Percentiles rank a stretch among this genome's conserved stretches.
Evolutionary conservation across 1,140 invertebrate genomes (phyloP).

Genomic region (Calycopis cecrops): DNA sequence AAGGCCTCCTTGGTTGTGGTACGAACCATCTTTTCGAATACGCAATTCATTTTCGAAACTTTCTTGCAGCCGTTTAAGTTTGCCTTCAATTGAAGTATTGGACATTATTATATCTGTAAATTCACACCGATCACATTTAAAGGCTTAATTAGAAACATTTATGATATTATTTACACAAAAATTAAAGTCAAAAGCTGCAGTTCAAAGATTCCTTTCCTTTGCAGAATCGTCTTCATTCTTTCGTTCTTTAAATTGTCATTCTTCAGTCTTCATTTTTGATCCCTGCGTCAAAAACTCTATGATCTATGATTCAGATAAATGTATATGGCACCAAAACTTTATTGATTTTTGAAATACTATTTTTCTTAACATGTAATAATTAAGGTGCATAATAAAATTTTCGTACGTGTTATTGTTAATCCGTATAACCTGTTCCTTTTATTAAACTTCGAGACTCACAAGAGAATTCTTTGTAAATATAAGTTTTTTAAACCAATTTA

Average conservation of each 20-base stretch:
- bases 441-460: too few species aligned
- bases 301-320: not conserved
- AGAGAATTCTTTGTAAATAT: too few species aligned
- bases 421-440: too few species aligned
- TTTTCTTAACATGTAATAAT: too few species aligned
- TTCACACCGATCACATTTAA: constrained; percentile 59
- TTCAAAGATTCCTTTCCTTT: constrained; percentile 63
- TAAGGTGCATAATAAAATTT: too few species aligned
- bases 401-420: too few species aligned
- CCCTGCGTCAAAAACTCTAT: constrained; percentile 1
- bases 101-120: constrained; percentile 59
- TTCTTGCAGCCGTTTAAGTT: constrained; percentile 62
- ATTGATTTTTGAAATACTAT: too few species aligned
- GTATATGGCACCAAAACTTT: too few species aligned
- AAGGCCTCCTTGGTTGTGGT: constrained; percentile 59
- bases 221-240: constrained; percentile 28
- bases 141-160: constrained; percentile 54
- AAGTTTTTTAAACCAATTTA: too few species aligned
- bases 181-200: constrained; percentile 51
- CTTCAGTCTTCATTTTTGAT: constrained; percentile 5
- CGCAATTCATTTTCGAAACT: constrained; percentile 66
- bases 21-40: constrained; percentile 57
- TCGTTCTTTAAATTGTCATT: constrained; percentile 16
- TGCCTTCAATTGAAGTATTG: constrained; percentile 63
- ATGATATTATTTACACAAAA: constrained; percentile 64